These are phyloP conservation scores for Rhodinocichla rosea DNA, from an alignment of 2,113 vertebrate species.

Conservation along the genomic window DNA sequence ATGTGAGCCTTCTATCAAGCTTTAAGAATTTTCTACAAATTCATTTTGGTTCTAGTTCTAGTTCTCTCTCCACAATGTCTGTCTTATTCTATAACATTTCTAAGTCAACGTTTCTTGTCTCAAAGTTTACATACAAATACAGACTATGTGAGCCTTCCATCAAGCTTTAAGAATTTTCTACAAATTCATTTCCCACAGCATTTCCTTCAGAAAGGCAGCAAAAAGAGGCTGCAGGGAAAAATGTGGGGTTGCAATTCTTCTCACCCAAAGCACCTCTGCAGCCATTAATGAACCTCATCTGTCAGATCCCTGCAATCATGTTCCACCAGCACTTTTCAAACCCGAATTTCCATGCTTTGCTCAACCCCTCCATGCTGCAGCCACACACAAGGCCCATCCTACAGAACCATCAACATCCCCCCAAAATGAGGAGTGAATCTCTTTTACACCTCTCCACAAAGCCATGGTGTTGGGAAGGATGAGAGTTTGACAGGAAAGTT, in stretches of 20 bases:
- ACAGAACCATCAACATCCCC: background rate
- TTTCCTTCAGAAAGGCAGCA: background rate
- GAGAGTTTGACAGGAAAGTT: background rate
- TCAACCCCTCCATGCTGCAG: rapidly evolving
- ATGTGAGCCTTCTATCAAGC: no score
- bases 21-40: no score
- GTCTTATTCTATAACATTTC: no score
- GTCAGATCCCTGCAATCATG: background rate
- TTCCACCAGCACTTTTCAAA: background rate
- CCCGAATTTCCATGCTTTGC: background rate
- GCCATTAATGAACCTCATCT: background rate
- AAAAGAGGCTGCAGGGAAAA: background rate
- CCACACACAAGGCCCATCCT: background rate
- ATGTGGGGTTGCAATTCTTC: rapidly evolving
- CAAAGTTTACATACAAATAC: no score
- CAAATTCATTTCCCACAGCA: background rate
- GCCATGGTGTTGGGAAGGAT: background rate
- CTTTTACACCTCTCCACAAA: background rate
- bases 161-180: background rate
- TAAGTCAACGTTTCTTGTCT: no score
- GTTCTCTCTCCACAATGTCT: no score
- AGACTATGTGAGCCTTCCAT: no score
- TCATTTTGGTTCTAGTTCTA: no score
- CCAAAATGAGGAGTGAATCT: rapidly evolving
- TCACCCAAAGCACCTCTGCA: background rate